Evolutionary conservation across 2,113 vertebrate species (phyloP).

Genomic region (Archocentrus centrarchus): DNA sequence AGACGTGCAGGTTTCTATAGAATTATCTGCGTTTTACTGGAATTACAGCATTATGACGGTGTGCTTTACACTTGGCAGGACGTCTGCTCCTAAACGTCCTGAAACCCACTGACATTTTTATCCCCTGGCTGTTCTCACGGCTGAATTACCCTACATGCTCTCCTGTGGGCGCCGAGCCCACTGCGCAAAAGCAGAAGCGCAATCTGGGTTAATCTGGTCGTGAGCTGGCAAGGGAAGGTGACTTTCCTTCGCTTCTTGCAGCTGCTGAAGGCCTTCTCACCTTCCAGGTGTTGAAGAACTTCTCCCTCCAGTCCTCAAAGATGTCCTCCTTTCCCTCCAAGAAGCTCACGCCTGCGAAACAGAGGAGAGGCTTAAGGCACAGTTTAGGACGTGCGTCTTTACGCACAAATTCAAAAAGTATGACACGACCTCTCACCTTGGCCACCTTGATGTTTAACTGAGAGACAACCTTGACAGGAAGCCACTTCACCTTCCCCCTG

Average conservation of each 20-base stretch:
- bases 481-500: not conserved
- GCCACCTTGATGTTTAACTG: not conserved
- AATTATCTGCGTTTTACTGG: not conserved
- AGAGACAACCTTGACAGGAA: not conserved
- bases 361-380: not conserved
- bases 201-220: slow-evolving; percentile 69
- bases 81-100: slow-evolving; percentile 6
- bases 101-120: slow-evolving; percentile 38
- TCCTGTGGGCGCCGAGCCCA: slow-evolving; percentile 19
- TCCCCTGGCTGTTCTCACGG: slow-evolving; percentile 1
- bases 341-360: slow-evolving; percentile 86
- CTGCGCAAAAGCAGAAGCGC: slow-evolving; percentile 33
- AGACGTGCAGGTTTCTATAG: no score
- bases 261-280: slow-evolving; percentile 65
- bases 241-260: slow-evolving; percentile 26
- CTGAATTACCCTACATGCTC: slow-evolving; percentile 26
- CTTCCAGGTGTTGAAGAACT: slow-evolving; percentile 95
- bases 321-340: slow-evolving; percentile 91
- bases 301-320: slow-evolving; percentile 89
- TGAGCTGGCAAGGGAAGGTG: slow-evolving; percentile 51
- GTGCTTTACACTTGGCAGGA: slow-evolving; percentile 16
- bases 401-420: not conserved
- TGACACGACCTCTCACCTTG: not conserved
- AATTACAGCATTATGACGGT: not conserved
- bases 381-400: slow-evolving; percentile 6